Evolutionary conservation across 2,797 vertebrate genomes (phyloP).

Genomic region (Psittacula echo): DNA sequence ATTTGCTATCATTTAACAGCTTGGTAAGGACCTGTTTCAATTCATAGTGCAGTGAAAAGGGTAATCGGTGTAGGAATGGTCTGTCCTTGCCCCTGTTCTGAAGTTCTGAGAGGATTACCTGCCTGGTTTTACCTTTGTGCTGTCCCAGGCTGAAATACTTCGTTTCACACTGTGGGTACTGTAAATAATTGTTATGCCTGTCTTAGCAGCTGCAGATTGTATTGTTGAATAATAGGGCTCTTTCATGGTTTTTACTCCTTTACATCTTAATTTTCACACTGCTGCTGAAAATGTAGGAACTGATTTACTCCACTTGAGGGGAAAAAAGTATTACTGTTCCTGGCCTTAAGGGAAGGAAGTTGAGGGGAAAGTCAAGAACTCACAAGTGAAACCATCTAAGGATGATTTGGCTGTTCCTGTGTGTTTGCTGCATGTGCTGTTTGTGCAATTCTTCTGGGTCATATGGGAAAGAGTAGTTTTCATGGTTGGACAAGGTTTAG

Average conservation of each 20-base stretch:
- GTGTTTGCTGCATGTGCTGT: neutral
- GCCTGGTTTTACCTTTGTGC: conserved; percentile 66
- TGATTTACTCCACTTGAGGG: neutral
- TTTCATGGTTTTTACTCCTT: conserved; percentile 70
- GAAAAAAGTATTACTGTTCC: neutral
- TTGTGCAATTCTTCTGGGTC: neutral
- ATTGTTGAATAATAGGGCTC: conserved; percentile 71
- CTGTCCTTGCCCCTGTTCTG: conserved; percentile 64
- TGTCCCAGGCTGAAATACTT: conserved; percentile 76
- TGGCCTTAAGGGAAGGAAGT: conserved; percentile 7
- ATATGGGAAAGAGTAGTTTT: neutral
- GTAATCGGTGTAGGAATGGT: conserved; percentile 13
- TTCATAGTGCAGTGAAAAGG: conserved; percentile 49
- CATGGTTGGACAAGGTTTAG: neutral
- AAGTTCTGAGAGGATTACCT: conserved; percentile 52
- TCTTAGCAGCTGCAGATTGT: conserved; percentile 70
- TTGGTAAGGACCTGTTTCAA: conserved; percentile 5
- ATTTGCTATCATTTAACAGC: neutral
- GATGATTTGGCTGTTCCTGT: neutral
- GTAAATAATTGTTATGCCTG: conserved; percentile 74
- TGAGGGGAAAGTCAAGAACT: neutral
- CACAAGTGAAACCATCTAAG: neutral
- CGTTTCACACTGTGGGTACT: conserved; percentile 73
- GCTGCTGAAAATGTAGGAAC: conserved; percentile 13
- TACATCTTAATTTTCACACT: conserved; percentile 69